phyloP scores from a whole-genome alignment of 2,888 invertebrate species.

The Hanleya hanleyi region DNA sequence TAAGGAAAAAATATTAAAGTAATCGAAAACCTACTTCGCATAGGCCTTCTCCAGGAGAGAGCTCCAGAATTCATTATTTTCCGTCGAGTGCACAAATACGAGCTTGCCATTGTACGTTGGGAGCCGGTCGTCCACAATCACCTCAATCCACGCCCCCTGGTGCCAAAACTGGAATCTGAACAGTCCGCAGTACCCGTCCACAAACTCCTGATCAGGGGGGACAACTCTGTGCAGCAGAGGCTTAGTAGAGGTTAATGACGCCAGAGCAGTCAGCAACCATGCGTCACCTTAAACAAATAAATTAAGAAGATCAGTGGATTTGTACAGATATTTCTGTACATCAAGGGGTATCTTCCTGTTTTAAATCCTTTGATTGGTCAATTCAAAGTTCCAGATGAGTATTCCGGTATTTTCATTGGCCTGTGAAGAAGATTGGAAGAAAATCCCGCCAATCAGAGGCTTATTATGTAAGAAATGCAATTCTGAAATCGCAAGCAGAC shows the following conservation, averaged over 20 bases:
- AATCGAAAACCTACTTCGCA: slow-evolving; percentile 83
- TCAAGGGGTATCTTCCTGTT: too few relatives aligned
- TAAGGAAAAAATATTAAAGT: too few relatives aligned
- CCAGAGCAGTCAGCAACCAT: slow-evolving; percentile 89
- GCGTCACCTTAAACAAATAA: slow-evolving; percentile 83
- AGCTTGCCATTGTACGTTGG: slow-evolving; percentile 90
- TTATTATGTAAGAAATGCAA: too few relatives aligned
- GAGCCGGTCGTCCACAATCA: slow-evolving; percentile 92
- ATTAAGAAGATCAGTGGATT: too few relatives aligned
- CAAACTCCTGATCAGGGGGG: slow-evolving; percentile 94
- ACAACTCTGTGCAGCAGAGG: slow-evolving; percentile 95
- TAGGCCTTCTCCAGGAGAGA: slow-evolving; percentile 96
- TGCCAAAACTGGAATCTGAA: slow-evolving; percentile 94
- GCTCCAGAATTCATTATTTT: slow-evolving; percentile 96
- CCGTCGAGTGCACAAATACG: slow-evolving; percentile 88
- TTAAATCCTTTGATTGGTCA: too few relatives aligned
- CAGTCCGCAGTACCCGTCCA: slow-evolving; percentile 90
- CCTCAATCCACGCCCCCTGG: slow-evolving; percentile 89
- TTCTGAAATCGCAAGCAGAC: too few relatives aligned
- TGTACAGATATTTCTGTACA: too few relatives aligned
- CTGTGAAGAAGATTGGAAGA: too few relatives aligned
- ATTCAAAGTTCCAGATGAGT: too few relatives aligned
- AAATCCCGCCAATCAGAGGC: too few relatives aligned
- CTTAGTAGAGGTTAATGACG: slow-evolving; percentile 91
- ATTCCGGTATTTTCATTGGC: too few relatives aligned